Conservation (phyloP, 2,797 vertebrate genomes). For the Linurgus olivaceus region DNA sequence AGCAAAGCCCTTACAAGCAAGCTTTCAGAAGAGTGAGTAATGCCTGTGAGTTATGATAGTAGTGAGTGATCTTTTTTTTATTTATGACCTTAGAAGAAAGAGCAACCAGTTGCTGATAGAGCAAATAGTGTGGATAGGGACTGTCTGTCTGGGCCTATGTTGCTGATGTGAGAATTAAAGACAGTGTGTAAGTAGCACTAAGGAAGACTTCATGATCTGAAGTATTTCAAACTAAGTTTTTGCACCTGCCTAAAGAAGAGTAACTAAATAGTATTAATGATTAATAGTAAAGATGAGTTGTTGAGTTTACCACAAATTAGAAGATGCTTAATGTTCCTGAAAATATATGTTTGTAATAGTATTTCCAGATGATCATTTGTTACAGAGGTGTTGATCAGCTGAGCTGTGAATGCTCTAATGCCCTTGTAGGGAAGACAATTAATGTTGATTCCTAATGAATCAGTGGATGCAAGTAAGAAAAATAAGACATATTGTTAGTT, state of each 20-base stretch:
- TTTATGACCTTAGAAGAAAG: neutral
- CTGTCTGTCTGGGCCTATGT: neutral
- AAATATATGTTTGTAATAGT: neutral
- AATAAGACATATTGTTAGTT: neutral
- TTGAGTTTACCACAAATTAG: neutral
- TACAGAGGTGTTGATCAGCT: neutral
- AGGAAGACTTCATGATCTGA: neutral
- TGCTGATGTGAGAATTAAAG: neutral
- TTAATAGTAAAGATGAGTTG: neutral
- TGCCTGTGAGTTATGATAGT: neutral
- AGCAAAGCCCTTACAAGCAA: neutral
- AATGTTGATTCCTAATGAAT: neutral
- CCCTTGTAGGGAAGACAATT: neutral
- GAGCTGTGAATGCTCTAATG: neutral
- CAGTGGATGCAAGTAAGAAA: neutral
- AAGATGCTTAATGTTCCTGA: neutral
- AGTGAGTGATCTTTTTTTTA: neutral
- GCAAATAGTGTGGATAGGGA: neutral
- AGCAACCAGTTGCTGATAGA: neutral
- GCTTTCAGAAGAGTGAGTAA: neutral
- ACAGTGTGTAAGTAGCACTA: neutral
- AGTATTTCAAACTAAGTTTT: neutral
- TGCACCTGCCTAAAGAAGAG: neutral
- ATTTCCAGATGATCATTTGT: neutral
- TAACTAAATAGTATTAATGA: neutral